Evolutionary conservation across 2,888 invertebrate genomes (phyloP), one percentile per base, ranked within the genome.

Genomic region (Sepioteuthis lessoniana): DNA sequence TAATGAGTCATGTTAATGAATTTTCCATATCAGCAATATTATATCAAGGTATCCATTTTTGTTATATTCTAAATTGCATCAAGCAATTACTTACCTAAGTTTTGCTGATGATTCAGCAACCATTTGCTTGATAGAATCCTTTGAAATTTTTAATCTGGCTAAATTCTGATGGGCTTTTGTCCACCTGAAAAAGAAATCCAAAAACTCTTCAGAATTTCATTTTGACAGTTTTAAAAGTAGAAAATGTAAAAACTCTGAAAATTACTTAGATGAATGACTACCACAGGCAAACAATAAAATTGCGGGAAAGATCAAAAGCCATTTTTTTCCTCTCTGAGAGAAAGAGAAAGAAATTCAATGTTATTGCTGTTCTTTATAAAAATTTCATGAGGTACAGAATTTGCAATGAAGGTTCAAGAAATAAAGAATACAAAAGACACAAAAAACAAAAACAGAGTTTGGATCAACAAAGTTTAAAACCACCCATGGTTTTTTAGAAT

Each of bases 121-220:
- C 95, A 97, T 97, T 16, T 96, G 95, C 50, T 96, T 96, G 28
- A 97, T 95, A 35, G 95, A 94, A 31, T 95, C 94, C 94, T 96
- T 95, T 4, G 96, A 96, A 93, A 97, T 95, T 37, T 96, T 95
- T 94, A 97, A 96, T 35, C 96, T 94, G 76, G 96, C 94, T 93
- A 97, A 96, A 46, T 97, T 94, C 25, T 96, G 96, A 95, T 97
- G 97, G n/a, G 97, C 97, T 90, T 97, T 96, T 16, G 96, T 96
- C 97, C 97, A 97, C 99, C 97, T 97, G 94, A 19, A 95, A 94
- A 90, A 94, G 28, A 90, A 90, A n/a, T n/a, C n/a, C n/a, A n/a
- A n/a, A n/a, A n/a, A n/a, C 55, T 31, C 21, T 35, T 35, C 25
- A 28, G 25, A 91, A 50, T 35, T 50, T 60, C 4, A 31, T 31